Percentiles rank a stretch among this genome's conserved stretches.
Conservation (phyloP, 2,113 vertebrate genomes). For the Martes martes region DNA sequence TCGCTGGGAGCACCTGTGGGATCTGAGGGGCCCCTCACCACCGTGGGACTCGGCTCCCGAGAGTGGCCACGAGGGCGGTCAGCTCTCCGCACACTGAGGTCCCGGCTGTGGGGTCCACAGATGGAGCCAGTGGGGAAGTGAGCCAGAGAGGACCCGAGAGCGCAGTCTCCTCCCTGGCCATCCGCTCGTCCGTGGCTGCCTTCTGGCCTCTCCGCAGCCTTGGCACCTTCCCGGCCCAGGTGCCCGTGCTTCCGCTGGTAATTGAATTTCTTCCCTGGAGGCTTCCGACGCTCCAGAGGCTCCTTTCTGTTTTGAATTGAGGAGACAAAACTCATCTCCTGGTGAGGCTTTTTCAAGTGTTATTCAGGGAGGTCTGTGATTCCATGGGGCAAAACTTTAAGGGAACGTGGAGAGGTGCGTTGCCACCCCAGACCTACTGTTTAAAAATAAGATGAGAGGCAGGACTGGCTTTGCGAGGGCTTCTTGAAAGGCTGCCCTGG, state of each 20-base stretch:
- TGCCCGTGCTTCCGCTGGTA: background rate
- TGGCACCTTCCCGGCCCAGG: accelerated
- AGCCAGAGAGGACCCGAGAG: background rate
- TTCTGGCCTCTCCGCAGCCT: background rate
- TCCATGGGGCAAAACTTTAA: background rate
- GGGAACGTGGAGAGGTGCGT: background rate
- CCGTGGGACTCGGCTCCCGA: background rate
- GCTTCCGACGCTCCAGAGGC: background rate
- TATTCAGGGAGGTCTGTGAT: background rate
- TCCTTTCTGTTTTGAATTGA: background rate
- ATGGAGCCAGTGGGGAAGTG: background rate
- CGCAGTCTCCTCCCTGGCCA: background rate
- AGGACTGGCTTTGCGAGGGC: background rate
- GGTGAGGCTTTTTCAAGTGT: background rate
- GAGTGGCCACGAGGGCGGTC: accelerated
- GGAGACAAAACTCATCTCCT: background rate
- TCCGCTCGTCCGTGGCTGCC: accelerated
- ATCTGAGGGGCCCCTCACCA: accelerated
- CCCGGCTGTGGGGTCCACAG: background rate
- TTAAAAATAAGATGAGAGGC: background rate
- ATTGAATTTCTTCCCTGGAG: background rate
- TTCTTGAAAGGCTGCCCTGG: background rate
- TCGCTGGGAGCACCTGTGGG: background rate
- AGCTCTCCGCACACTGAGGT: background rate
- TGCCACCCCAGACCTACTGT: background rate